These are phyloP conservation scores for Malurus alboscapulatus DNA, from an alignment of 2,113 vertebrate genomes.

Conservation along the genomic window DNA sequence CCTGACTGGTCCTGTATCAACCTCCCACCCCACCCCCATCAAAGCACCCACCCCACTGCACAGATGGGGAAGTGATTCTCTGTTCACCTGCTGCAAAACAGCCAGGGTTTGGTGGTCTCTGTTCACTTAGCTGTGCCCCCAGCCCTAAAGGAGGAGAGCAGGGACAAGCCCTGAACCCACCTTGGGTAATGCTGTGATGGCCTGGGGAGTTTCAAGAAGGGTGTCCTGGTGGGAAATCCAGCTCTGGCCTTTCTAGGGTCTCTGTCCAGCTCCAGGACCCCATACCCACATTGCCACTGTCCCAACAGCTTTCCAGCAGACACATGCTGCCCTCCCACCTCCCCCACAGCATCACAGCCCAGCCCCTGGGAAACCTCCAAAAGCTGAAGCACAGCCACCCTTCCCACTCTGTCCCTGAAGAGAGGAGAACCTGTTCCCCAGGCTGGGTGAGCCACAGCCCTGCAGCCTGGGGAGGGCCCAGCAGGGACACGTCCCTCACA, in stretches of 20 bases:
- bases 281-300: not conserved
- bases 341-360: not conserved
- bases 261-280: not conserved
- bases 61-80: not conserved
- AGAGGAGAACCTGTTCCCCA: slow-evolving; percentile 48
- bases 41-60: not conserved
- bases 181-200: accelerated
- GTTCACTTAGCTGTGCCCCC: not conserved
- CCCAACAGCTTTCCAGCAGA: not conserved
- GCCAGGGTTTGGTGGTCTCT: not conserved
- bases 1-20: accelerated
- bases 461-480: not conserved
- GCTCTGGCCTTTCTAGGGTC: not conserved
- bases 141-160: not conserved
- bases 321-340: accelerated
- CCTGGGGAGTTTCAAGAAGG: not conserved
- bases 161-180: not conserved
- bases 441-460: slow-evolving; percentile 12
- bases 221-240: not conserved
- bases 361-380: not conserved
- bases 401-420: not conserved
- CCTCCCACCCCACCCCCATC: not conserved
- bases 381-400: not conserved
- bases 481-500: not conserved
- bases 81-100: not conserved